These are phyloP conservation scores for Chouioia cunea DNA, from an alignment of 2,888 invertebrate species.

Conservation along the genomic window DNA sequence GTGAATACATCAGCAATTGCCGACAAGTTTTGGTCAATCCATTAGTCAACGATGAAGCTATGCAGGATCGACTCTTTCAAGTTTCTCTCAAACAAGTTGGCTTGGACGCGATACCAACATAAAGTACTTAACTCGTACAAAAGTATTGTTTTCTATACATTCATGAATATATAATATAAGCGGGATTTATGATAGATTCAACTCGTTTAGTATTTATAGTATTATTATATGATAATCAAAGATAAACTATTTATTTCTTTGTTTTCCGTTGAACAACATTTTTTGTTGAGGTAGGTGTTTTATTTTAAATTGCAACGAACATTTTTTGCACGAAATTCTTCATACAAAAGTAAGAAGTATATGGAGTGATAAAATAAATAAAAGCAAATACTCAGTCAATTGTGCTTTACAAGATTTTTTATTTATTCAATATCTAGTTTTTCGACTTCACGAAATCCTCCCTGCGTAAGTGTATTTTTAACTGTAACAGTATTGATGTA, in stretches of 20 bases:
- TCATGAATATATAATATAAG: too few relatives aligned
- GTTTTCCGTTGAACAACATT: not conserved
- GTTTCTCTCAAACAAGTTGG: conserved; percentile 70
- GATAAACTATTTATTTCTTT: not conserved
- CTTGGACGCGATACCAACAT: conserved; percentile 37
- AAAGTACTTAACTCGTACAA: too few relatives aligned
- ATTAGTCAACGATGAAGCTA: conserved; percentile 72
- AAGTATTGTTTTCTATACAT: not conserved
- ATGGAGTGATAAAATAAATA: not conserved
- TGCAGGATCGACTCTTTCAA: conserved; percentile 79
- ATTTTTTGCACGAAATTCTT: conserved; percentile 2
- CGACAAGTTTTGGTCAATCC: conserved; percentile 72
- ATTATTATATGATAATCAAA: conserved; percentile 1
- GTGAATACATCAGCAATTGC: conserved; percentile 87
- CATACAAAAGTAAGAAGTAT: too few relatives aligned
- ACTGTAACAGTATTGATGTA: conserved; percentile 20
- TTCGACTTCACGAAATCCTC: conserved; percentile 36
- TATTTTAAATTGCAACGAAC: not conserved
- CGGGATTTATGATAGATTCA: not conserved
- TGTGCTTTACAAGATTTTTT: conserved; percentile 26
- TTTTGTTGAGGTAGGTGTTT: too few relatives aligned
- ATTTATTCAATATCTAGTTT: conserved; percentile 28
- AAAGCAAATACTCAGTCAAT: not conserved
- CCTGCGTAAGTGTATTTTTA: conserved; percentile 20
- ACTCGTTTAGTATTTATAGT: not conserved